Percentiles rank a stretch among this genome's conserved stretches.
phyloP scores from a whole-genome alignment of 2,797 vertebrate genomes.

The Brachymystax lenok region DNA sequence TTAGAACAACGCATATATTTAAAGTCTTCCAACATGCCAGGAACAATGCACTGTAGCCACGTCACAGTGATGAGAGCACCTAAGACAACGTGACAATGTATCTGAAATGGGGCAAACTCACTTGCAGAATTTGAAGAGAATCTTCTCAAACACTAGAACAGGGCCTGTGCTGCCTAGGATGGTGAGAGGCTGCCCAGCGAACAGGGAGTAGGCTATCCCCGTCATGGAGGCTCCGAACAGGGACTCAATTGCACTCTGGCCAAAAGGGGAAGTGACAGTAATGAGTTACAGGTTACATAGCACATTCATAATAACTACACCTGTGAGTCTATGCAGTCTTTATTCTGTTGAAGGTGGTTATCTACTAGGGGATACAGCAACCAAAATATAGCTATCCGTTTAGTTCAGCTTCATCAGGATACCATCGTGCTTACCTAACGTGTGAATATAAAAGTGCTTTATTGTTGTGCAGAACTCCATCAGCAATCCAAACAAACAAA shows the following conservation, averaged over 20 bases:
- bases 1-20: constrained; percentile 9
- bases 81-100: not conserved
- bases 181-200: constrained; percentile 95
- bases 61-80: not conserved
- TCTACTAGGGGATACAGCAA: not conserved
- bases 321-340: not conserved
- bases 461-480: not conserved
- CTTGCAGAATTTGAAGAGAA: constrained; percentile 99
- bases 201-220: constrained; percentile 95
- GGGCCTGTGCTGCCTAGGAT: constrained; percentile 98
- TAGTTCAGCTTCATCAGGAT: not conserved
- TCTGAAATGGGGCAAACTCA: constrained; percentile 68
- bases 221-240: constrained; percentile 99
- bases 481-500: not conserved
- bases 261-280: constrained; percentile 22
- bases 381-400: not conserved
- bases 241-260: constrained; percentile 98
- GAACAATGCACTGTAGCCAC: not conserved
- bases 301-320: not conserved
- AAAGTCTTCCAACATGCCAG: not conserved
- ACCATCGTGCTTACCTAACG: not conserved
- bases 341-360: not conserved
- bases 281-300: not conserved
- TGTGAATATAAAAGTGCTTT: not conserved
- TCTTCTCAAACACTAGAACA: constrained; percentile 98